Evolutionary conservation across 23 tunicate species (phyloP).

Genomic region (Botrylloides violaceus): DNA sequence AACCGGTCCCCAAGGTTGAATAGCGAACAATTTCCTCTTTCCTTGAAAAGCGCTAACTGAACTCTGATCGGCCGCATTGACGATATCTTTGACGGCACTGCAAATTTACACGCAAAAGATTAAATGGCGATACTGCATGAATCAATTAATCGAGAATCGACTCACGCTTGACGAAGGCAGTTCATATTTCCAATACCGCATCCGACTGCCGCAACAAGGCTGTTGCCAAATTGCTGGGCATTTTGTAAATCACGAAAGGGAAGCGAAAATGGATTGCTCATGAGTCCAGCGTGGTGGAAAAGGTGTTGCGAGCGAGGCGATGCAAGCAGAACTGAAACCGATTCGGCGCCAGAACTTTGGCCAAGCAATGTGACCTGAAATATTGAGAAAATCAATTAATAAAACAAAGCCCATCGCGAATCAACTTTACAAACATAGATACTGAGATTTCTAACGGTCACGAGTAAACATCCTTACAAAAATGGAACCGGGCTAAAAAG

Average conservation of each 20-base stretch:
- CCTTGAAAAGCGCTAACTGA: slow-evolving; percentile 23
- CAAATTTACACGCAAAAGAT: not conserved
- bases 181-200: slow-evolving; percentile 41
- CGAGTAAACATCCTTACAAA: too few relatives aligned
- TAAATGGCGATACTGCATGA: not conserved
- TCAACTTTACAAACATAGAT: too few relatives aligned
- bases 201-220: slow-evolving; percentile 30
- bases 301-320: slow-evolving; percentile 22
- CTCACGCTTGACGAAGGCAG: slow-evolving; percentile 55
- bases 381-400: not conserved
- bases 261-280: slow-evolving; percentile 79
- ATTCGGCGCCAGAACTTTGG: slow-evolving; percentile 90
- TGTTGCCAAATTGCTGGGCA: slow-evolving; percentile 52
- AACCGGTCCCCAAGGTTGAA: slow-evolving; percentile 73
- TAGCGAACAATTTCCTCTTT: slow-evolving; percentile 10
- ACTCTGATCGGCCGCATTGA: slow-evolving; percentile 29
- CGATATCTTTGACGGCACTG: not conserved
- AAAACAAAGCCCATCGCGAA: too few relatives aligned
- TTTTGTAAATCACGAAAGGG: slow-evolving; percentile 53
- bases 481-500: too few relatives aligned
- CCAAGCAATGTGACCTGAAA: slow-evolving; percentile 75
- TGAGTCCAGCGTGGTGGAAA: slow-evolving; percentile 53
- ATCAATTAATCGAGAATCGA: not conserved
- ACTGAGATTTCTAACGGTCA: too few relatives aligned
- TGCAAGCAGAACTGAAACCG: slow-evolving; percentile 65